Percentiles rank a stretch among this genome's conserved stretches.
Evolutionary conservation across 2,888 invertebrate species (phyloP).

Genomic region (Onthophagus sagittarius): DNA sequence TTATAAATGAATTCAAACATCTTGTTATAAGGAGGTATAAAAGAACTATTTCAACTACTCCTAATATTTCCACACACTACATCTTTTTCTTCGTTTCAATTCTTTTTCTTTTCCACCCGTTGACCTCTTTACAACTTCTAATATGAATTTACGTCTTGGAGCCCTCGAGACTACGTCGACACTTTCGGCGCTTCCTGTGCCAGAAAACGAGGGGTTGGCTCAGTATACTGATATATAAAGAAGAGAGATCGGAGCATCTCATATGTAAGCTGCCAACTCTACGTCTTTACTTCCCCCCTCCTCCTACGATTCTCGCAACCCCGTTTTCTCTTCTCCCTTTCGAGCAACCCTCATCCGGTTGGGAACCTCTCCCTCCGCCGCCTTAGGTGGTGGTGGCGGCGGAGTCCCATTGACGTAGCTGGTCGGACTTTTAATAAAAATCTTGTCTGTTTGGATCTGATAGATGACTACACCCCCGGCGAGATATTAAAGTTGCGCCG

Average conservation of each 20-base stretch:
- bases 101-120: neutral
- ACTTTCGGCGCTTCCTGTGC: neutral
- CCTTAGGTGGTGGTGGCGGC: neutral
- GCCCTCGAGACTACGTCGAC: neutral
- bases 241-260: neutral
- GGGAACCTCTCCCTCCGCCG: slow-evolving; percentile 29
- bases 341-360: neutral
- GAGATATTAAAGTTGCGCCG: slow-evolving; percentile 50
- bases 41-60: neutral
- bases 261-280: slow-evolving; percentile 4
- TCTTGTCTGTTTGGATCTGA: slow-evolving; percentile 56
- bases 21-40: neutral
- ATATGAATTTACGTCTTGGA: neutral
- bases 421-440: slow-evolving; percentile 55
- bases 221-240: too few relatives aligned
- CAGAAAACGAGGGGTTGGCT: neutral
- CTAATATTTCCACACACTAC: neutral
- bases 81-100: neutral
- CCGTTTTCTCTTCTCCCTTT: slow-evolving; percentile 21
- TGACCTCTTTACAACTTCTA: neutral
- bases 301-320: neutral
- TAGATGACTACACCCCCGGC: slow-evolving; percentile 53
- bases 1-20: neutral
- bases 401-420: slow-evolving; percentile 47
- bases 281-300: neutral